Conservation (phyloP, 2,113 vertebrate species). For the Cheilinus undulatus region DNA sequence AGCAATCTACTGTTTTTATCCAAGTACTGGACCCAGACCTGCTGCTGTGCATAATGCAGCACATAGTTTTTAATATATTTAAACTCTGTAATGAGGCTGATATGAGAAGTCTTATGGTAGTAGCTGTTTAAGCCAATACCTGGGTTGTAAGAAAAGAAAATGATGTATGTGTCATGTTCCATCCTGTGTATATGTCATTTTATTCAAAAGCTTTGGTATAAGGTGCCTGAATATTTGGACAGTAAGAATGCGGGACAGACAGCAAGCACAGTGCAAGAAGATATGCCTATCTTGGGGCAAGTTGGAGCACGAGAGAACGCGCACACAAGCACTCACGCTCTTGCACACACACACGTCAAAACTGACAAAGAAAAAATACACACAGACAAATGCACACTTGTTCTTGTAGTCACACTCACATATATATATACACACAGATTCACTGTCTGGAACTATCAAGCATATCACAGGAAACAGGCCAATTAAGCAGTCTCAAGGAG, state of each 20-base stretch:
- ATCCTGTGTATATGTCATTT: not conserved
- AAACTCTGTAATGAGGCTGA: not conserved
- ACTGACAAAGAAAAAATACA: too few species aligned
- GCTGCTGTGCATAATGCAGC: too few species aligned
- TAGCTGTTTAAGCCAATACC: not conserved
- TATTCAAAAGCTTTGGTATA: slow-evolving; percentile 36
- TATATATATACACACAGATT: slow-evolving; percentile 27
- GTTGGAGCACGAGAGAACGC: slow-evolving; percentile 23
- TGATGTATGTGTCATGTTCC: not conserved
- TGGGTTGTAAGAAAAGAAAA: not conserved
- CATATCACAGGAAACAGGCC: slow-evolving; percentile 38
- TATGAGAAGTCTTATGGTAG: not conserved
- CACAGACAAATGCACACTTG: too few species aligned
- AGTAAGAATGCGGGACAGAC: slow-evolving; percentile 19
- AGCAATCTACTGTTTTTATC: too few species aligned
- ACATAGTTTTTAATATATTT: too few species aligned
- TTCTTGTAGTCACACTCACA: slow-evolving; percentile 7
- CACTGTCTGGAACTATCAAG: slow-evolving; percentile 28
- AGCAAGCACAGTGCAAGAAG: slow-evolving; percentile 3
- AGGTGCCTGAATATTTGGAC: slow-evolving; percentile 21
- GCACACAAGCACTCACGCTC: not conserved
- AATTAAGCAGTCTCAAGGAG: slow-evolving; percentile 14
- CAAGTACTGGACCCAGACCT: too few species aligned
- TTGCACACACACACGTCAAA: slow-evolving; percentile 1
- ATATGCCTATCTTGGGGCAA: slow-evolving; percentile 41